phyloP scores from a whole-genome alignment of 2,797 vertebrate genomes.

The Catostomus latipinnis region DNA sequence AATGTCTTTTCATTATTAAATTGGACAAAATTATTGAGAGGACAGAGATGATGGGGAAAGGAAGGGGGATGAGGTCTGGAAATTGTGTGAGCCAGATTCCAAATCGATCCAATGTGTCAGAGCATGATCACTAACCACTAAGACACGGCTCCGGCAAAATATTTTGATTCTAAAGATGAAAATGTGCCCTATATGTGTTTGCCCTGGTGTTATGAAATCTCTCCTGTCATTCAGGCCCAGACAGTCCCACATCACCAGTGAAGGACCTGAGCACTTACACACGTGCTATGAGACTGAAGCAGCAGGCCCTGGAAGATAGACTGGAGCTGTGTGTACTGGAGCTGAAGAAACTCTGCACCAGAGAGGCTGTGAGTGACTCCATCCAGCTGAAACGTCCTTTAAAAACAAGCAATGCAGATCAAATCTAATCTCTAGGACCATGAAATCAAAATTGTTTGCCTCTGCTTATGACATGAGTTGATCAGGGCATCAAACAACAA shows the following conservation, averaged over 20 bases:
- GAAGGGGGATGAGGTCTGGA: no score
- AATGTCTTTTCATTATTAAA: no score
- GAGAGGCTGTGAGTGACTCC: conserved; percentile 86
- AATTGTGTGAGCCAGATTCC: no score
- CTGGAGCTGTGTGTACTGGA: conserved; percentile 89
- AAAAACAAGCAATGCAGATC: no score
- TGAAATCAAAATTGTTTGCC: no score
- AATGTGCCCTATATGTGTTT: background rate
- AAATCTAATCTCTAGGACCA: no score
- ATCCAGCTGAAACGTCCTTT: no score
- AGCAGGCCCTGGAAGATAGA: conserved; percentile 84
- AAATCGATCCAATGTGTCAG: background rate
- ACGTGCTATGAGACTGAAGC: conserved; percentile 83
- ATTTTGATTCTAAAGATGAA: background rate
- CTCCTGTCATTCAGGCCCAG: conserved; percentile 76
- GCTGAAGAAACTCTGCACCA: conserved; percentile 87
- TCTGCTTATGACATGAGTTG: no score
- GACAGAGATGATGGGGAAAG: no score
- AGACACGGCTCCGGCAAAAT: background rate
- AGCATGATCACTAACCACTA: background rate
- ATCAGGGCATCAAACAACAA: no score
- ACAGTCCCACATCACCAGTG: conserved; percentile 81
- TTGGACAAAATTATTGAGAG: no score
- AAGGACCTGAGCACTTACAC: conserved; percentile 84
- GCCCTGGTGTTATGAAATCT: conserved; percentile 6